Evolutionary conservation across 2,888 invertebrate genomes (phyloP), one percentile per base, ranked within the genome.

Genomic region (Helobdella robusta): DNA sequence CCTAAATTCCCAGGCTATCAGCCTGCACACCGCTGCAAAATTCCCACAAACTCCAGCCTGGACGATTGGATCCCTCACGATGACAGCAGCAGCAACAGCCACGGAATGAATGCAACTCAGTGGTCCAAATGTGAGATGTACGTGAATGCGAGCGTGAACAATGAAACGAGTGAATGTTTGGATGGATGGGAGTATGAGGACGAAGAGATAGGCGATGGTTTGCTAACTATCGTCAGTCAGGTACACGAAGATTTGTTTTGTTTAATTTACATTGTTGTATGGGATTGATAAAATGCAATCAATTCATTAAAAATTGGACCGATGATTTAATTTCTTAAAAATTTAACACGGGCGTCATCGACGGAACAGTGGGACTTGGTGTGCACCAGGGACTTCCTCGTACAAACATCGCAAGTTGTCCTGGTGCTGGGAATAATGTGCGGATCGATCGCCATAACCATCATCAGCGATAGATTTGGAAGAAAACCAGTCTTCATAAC

Each of bases 161-260:
- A 70, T 52, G 20, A 36, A 23, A 70, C 70, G 6, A 56, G 36
- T 50, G 52, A 63, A 5, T 70, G 70, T 46, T 61, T 61, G n/a
- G 15, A 65, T 4, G 70, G 70, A 18, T 70, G 70, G 70, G 65
- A 62, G 32, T 70, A 70, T 54, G n/a, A n/a, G n/a, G n/a, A n/a
- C n/a, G n/a, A n/a, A n/a, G 67, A 59, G 20, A 54, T 64, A 23
- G 66, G 64, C 28, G 61, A 62, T 8, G 63, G 52, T 46, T 59
- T 58, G 11, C 58, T 62, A 20, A 69, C 70, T 15, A 69, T 70
- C 28, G 68, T 68, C 52, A 68, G 69, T 20, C 67, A 70, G 63
- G 70, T 70, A 20, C 5, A 34, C 34, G 20, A n/a, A 28, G 5
- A 61, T 44, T 28, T 15, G 23, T 20, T 46, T 1, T 32, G 8